Base-by-base conservation (phyloP, 2,888 invertebrate genomes). In the Trypoxylon attenuatum region DNA sequence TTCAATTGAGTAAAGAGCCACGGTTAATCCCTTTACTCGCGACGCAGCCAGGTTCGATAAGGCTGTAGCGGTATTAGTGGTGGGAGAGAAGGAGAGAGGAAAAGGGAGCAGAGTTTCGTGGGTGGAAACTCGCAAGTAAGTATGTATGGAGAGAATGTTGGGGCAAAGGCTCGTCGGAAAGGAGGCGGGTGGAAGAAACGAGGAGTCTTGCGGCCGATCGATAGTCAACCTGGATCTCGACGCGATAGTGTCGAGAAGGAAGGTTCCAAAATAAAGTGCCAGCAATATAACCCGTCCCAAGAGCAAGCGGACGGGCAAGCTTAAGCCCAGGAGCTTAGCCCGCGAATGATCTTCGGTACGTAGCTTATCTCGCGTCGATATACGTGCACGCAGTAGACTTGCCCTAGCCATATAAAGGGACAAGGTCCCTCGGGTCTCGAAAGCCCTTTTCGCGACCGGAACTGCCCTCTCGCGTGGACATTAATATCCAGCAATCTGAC, bases 211-310 rank as follows among this genome's bases (percentile, higher is more conserved):
- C 27, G 67, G 57, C 1, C 57, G 76, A 75, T 75, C 75, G 75
- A 75, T 75, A 75, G 76, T 60, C 73, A 63, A 61, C 60, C 67
- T 73, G 75, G 73, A 75, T 75, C 76, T 54, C 27, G 50, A 39
- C 41, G 57, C 69, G 76, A 75, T 76, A 76, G 63, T 52, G 73
- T 65, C 67, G 70, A 50, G 73, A 58, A 70, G 69, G 69, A 69
- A 65, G 70, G 76, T 67, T 63, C 70, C 73, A 56, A 75, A 75
- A 76, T 75, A 75, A 75, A 75, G 73, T 76, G 68, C 65, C 67
- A 41, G 67, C 70, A 57, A 70, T 75, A 70, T 75, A 75, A 63
- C 58, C 70, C 56, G 61, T 73, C 62, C 61, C 45, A 50, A 58
- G 25, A 53, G 62, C 39, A 49, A 56, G 54, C 49, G 25, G 47